Evolutionary conservation across 2,113 vertebrate species (phyloP).

Genomic region (Psephotus haematonotus): DNA sequence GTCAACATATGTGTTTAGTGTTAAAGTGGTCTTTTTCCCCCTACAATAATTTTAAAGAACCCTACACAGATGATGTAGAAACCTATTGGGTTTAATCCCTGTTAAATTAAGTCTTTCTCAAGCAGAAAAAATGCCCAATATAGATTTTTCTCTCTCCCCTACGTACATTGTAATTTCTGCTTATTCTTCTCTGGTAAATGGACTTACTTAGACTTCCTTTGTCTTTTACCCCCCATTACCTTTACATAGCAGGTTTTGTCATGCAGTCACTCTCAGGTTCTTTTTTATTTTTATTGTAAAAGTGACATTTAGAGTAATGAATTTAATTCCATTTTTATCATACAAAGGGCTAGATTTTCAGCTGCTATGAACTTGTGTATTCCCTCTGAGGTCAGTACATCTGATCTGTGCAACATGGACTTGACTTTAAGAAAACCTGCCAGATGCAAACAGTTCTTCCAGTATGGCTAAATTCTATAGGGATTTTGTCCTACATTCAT

Average conservation of each 20-base stretch:
- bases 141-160: background rate
- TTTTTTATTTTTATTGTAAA: constrained; percentile 1
- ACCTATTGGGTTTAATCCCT: background rate
- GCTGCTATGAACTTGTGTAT: background rate
- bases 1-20: background rate
- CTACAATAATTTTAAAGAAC: background rate
- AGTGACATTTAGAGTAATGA: constrained; percentile 45
- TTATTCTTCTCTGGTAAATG: background rate
- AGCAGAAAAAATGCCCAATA: background rate
- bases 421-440: background rate
- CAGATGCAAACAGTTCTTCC: background rate
- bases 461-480: background rate
- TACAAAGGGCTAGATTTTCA: background rate
- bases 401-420: background rate
- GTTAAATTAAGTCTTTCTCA: background rate
- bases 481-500: background rate
- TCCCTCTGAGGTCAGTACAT: background rate
- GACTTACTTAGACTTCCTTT: constrained; percentile 32
- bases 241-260: constrained; percentile 37
- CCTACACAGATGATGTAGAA: background rate
- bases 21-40: background rate
- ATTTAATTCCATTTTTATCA: constrained; percentile 17
- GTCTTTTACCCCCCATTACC: background rate
- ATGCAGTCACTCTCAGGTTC: background rate
- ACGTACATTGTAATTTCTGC: background rate